phyloP scores from a whole-genome alignment of 2,888 invertebrate species.

The Lamproptera curius region DNA sequence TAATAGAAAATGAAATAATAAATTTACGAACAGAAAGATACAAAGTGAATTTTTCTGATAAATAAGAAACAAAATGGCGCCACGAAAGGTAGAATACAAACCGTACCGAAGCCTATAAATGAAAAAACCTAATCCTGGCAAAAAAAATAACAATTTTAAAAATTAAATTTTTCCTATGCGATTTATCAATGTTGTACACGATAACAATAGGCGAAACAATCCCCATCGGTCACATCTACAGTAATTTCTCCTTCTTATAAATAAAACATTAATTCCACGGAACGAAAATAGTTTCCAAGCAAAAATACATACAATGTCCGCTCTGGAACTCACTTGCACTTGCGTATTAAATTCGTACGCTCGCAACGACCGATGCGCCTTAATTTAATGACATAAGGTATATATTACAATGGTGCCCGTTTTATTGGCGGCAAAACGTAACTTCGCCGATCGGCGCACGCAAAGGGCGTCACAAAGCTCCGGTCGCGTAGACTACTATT shows the following conservation, averaged over 20 bases:
- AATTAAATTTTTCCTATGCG: too few species aligned
- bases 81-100: neutral
- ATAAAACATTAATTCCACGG: constrained; percentile 32
- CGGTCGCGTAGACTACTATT: constrained; percentile 43
- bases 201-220: constrained; percentile 6
- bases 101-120: neutral
- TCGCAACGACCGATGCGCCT: constrained; percentile 1
- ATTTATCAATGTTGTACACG: too few species aligned
- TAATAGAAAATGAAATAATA: too few species aligned
- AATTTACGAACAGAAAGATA: too few species aligned
- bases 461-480: constrained; percentile 41
- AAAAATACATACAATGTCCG: constrained; percentile 32
- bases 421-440: constrained; percentile 6
- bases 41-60: too few species aligned
- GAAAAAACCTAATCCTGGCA: neutral
- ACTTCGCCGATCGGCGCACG: constrained; percentile 30
- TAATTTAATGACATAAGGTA: constrained; percentile 13
- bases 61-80: neutral
- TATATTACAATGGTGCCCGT: constrained; percentile 13
- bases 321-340: constrained; percentile 25
- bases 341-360: neutral
- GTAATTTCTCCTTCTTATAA: constrained; percentile 23
- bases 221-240: constrained; percentile 3
- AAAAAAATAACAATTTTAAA: neutral
- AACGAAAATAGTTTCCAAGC: constrained; percentile 32